Base-by-base conservation (phyloP, 2,888 invertebrate species). In the Amphipoea oculea region DNA sequence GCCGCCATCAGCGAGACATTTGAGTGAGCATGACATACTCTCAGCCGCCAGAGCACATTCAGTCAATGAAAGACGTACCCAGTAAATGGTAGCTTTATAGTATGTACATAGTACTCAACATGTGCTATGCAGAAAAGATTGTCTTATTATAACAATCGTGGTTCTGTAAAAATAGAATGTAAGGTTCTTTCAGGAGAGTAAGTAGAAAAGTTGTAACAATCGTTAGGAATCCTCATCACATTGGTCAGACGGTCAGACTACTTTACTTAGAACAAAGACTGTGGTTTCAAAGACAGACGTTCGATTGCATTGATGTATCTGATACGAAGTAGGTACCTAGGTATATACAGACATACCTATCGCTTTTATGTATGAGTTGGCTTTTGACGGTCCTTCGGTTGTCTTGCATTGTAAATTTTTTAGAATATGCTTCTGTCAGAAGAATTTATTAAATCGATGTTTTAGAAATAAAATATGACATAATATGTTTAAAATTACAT, bases 171-270 rank as follows among this genome's bases (percentile, higher is more conserved):
- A 79, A 68, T 11, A 72, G 40, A 71, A 82, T 63, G 75, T 57
- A 69, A 84, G 57, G 42, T 17, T 51, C 57, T 72, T 66, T 70
- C 29, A 68, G 12, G n/a, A 36, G 36, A 60, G 11, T 76, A 81
- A 83, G 73, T 66, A 57, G 45, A 71, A 74, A 86, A 72, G 71
- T 78, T 84, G 54, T 68, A 71, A 88, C 87, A 83, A 83, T 84
- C 86, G 82, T 73, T 81, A 84, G 85, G 85, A 89, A 88, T 91
- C 85, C 89, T 89, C 88, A 92, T 91, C 92, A 92, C 91, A 93
- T 94, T 92, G 91, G 88, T 83, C 72, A 86, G 78, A 86, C 81
- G 91, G 88, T 82, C 72, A 86, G 78, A 87, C 85, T 84, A 86
- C 83, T 91, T 90, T 85, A 89, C 82, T 79, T 79, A 78, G 89